phyloP scores from a whole-genome alignment of 2,888 invertebrate species.

The Andrena marginata region DNA sequence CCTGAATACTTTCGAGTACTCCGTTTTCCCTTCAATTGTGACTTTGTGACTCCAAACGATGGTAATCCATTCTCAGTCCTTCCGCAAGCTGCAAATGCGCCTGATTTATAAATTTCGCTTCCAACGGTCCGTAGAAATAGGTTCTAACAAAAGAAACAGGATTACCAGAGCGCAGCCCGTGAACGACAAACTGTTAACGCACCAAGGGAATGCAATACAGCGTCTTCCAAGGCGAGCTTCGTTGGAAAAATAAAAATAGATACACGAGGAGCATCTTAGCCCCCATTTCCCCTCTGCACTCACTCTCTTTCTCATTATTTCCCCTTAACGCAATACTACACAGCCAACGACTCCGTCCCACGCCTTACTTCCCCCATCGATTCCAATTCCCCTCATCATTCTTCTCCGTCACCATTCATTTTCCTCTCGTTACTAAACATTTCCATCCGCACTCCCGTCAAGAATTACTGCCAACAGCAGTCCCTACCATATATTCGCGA shows the following conservation, averaged over 20 bases:
- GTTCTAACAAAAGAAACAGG: not conserved
- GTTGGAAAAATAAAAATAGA: conserved; percentile 18
- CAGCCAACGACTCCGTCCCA: not conserved
- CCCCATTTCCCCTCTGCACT: not conserved
- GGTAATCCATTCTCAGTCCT: too few species aligned
- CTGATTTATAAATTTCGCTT: not conserved
- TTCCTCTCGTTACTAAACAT: too few species aligned
- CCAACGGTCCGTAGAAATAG: not conserved
- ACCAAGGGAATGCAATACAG: not conserved
- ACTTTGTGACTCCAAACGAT: too few species aligned
- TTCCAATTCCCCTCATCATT: too few species aligned
- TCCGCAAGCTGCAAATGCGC: not conserved
- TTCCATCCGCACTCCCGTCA: too few species aligned
- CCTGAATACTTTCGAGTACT: too few species aligned
- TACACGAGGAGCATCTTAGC: not conserved
- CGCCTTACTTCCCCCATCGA: too few species aligned
- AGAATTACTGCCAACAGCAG: too few species aligned
- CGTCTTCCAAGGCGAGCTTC: not conserved
- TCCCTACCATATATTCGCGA: not conserved
- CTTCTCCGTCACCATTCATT: too few species aligned
- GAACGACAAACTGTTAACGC: not conserved
- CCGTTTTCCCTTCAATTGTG: too few species aligned
- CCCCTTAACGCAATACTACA: not conserved
- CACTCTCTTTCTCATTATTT: not conserved
- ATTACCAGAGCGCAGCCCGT: not conserved